Percentiles rank a stretch among this genome's conserved stretches.
These are phyloP conservation scores for Drosophila nigricruria DNA, from an alignment of 2,888 invertebrate species.

Conservation along the genomic window DNA sequence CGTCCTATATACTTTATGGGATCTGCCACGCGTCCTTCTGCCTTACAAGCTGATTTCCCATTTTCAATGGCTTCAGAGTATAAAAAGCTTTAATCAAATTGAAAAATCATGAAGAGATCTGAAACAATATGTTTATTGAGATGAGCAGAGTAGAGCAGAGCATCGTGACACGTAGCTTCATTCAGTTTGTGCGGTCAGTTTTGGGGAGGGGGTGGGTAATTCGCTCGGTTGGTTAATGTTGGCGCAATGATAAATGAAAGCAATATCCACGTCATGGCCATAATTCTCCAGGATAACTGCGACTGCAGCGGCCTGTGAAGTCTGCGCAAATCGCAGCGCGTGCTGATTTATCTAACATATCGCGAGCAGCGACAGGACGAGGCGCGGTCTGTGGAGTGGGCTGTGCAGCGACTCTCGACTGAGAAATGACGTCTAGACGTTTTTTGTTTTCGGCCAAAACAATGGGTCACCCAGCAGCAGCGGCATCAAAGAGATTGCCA, in stretches of 20 bases:
- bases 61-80: background rate
- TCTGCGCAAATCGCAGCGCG: constrained; percentile 52
- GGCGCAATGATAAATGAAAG: constrained; percentile 39
- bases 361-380: constrained; percentile 32
- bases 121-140: background rate
- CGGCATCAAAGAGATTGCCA: constrained; percentile 17
- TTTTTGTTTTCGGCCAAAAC: constrained; percentile 57
- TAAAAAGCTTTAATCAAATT: constrained; percentile 7
- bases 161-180: background rate
- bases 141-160: background rate
- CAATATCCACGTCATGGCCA: constrained; percentile 42
- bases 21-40: background rate
- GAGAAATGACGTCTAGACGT: constrained; percentile 74
- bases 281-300: constrained; percentile 19
- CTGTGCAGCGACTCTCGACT: constrained; percentile 27
- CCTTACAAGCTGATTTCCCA: background rate
- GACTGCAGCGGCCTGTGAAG: constrained; percentile 32
- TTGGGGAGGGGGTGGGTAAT: background rate
- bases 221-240: background rate
- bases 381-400: constrained; percentile 9
- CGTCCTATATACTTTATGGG: too few species aligned
- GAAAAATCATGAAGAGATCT: constrained; percentile 6
- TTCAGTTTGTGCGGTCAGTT: constrained; percentile 4
- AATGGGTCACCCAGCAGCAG: constrained; percentile 28
- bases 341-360: constrained; percentile 65